Evolutionary conservation across 1,140 invertebrate genomes (phyloP).

Genomic region (Drosophila asahinai): DNA sequence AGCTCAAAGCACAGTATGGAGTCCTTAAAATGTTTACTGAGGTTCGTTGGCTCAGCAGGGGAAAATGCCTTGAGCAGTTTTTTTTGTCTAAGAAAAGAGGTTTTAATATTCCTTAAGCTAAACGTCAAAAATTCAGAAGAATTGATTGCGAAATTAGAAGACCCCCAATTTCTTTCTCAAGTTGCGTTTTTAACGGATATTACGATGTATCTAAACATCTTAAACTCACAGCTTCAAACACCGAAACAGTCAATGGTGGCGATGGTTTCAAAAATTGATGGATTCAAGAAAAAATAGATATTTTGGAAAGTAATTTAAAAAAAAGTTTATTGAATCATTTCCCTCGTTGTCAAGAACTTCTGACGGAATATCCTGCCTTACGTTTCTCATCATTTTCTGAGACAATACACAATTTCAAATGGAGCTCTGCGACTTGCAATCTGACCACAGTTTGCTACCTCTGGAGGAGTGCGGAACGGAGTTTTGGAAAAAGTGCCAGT

Average conservation of each 20-base stretch:
- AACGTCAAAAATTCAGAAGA: background rate
- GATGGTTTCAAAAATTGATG: background rate
- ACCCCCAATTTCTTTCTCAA: background rate
- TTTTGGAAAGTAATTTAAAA: background rate
- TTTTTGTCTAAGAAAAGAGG: slow-evolving; percentile 9
- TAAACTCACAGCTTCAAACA: background rate
- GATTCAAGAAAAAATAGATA: background rate
- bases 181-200: background rate
- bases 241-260: slow-evolving; percentile 2
- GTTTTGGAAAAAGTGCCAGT: slow-evolving; percentile 3
- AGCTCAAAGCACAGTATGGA: no score
- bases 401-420: background rate
- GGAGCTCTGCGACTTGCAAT: slow-evolving; percentile 1
- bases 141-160: background rate
- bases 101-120: background rate
- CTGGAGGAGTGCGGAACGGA: background rate
- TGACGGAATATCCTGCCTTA: background rate
- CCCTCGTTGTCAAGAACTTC: background rate
- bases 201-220: background rate
- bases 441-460: background rate
- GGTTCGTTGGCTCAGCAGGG: slow-evolving; percentile 1
- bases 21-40: background rate
- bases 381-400: background rate
- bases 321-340: background rate
- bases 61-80: slow-evolving; percentile 4